Evolutionary conservation across 2,888 invertebrate genomes (phyloP).

Genomic region (Tipula unca): DNA sequence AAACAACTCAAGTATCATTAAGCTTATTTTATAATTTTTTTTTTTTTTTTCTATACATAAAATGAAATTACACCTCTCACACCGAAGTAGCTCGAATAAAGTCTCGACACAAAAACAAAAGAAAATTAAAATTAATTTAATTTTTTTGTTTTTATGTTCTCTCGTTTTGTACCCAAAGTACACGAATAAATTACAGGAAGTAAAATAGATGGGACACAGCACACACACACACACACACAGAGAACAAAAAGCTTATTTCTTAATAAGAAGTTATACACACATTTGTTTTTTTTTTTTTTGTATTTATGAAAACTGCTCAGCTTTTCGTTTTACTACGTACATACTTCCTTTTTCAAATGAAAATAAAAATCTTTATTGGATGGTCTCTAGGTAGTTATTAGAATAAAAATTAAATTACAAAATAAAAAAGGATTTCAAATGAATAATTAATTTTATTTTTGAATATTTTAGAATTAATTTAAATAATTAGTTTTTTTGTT

Average conservation of each 20-base stretch:
- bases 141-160: neutral
- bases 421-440: neutral
- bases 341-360: neutral
- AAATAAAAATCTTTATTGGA: neutral
- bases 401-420: neutral
- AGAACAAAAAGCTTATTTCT: neutral
- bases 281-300: too few relatives aligned
- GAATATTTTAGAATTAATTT: neutral
- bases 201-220: neutral
- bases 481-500: neutral
- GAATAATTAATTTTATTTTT: neutral
- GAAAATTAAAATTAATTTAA: neutral
- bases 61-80: neutral
- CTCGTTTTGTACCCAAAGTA: neutral
- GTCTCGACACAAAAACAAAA: neutral
- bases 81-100: neutral
- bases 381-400: slow-evolving; percentile 4
- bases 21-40: neutral
- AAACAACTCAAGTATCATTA: slow-evolving; percentile 1
- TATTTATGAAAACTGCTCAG: neutral
- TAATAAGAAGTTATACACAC: neutral
- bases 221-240: neutral
- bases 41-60: neutral
- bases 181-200: neutral
- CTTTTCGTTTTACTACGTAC: neutral